phyloP scores from a whole-genome alignment of 2,797 vertebrate genomes.

The Esox lucius region DNA sequence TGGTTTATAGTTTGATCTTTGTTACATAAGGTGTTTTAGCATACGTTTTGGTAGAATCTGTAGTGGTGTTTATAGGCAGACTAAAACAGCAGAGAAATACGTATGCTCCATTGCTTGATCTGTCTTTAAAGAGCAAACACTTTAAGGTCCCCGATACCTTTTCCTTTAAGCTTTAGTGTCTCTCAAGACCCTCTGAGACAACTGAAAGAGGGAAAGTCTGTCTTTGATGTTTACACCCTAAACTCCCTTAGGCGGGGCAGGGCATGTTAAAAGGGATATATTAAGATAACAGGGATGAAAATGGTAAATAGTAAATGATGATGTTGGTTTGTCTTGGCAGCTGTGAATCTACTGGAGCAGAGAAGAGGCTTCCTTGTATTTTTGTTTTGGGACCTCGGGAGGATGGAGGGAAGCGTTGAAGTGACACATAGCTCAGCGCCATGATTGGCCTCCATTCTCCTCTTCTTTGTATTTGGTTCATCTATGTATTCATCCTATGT shows the following conservation, averaged over 20 bases:
- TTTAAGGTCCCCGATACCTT: not conserved
- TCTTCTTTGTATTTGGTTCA: constrained; percentile 1
- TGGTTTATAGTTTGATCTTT: not conserved
- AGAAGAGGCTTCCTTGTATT: constrained; percentile 42
- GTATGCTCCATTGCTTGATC: not conserved
- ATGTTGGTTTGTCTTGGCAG: constrained; percentile 52
- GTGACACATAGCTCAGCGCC: constrained; percentile 45
- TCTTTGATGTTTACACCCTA: not conserved
- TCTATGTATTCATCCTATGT: constrained; percentile 47
- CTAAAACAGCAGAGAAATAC: not conserved
- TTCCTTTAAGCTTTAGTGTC: not conserved
- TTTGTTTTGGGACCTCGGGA: constrained; percentile 65
- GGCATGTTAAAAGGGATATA: constrained; percentile 4
- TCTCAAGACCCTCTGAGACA: not conserved
- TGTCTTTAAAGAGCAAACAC: not conserved
- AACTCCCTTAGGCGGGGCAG: not conserved
- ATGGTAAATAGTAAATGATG: constrained; percentile 54
- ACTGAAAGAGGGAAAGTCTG: constrained; percentile 14
- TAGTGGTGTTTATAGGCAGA: not conserved
- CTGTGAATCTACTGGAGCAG: constrained; percentile 30
- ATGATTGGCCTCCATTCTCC: constrained; percentile 8
- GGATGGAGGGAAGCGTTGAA: constrained; percentile 40
- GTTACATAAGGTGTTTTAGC: not conserved
- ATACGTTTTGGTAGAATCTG: not conserved
- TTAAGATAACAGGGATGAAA: constrained; percentile 52